Evolutionary conservation across 2,113 vertebrate species (phyloP).

Genomic region (Chloroceryle aenea): DNA sequence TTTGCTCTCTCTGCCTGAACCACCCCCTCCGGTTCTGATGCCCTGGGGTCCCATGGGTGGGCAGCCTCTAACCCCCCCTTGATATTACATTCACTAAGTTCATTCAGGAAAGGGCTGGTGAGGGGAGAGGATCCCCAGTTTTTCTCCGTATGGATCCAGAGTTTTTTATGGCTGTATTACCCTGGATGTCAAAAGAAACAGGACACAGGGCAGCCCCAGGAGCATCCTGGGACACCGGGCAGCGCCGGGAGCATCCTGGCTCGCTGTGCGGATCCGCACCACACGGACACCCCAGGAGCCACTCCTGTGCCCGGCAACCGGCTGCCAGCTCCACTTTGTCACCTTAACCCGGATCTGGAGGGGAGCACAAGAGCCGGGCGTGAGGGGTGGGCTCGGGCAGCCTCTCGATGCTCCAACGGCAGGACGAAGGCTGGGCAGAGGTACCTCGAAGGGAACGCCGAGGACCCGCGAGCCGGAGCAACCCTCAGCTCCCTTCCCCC

Average conservation of each 20-base stretch:
- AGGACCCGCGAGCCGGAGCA: constrained; percentile 15
- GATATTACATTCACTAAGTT: not conserved
- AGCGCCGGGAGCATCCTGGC: not conserved
- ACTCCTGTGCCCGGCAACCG: not conserved
- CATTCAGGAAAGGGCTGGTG: not conserved
- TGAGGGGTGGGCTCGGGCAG: not conserved
- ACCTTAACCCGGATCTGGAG: not conserved
- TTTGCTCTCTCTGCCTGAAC: not conserved
- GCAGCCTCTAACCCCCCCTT: not conserved
- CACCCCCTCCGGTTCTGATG: not conserved
- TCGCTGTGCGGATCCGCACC: not conserved
- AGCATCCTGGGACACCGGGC: not conserved
- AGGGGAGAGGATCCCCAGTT: not conserved
- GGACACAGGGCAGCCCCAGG: not conserved
- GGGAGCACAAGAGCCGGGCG: not conserved
- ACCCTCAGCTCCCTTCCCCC: constrained; percentile 40
- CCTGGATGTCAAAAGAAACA: not conserved
- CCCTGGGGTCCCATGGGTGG: not conserved
- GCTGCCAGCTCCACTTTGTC: not conserved
- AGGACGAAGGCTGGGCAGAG: not conserved
- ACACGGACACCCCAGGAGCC: not conserved
- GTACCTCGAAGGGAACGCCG: not conserved
- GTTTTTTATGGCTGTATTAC: not conserved
- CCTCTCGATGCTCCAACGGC: not conserved
- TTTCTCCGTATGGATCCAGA: not conserved